Evolutionary conservation across 2,888 invertebrate species (phyloP).

Genomic region (Drosophila peninsularis): DNA sequence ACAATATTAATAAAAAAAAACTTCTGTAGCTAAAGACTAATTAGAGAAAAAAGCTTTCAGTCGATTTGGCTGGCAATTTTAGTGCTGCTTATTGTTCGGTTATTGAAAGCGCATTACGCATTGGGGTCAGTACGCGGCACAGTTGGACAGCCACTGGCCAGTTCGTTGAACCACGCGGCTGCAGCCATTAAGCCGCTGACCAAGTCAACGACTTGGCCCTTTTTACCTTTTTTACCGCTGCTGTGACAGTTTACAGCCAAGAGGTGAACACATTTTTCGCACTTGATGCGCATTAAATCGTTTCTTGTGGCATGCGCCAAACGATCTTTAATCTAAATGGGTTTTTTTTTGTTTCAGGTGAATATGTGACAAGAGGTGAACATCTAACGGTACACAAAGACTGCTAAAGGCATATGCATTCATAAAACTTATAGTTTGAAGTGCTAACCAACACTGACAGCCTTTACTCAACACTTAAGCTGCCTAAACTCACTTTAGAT

Average conservation of each 20-base stretch:
- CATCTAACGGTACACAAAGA: conserved; percentile 21
- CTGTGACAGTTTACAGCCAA: conserved; percentile 63
- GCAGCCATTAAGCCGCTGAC: conserved; percentile 31
- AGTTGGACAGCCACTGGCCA: conserved; percentile 41
- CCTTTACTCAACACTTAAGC: background rate
- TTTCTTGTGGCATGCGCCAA: conserved; percentile 60
- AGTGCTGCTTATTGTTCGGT: conserved; percentile 7
- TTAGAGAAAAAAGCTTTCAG: conserved; percentile 33
- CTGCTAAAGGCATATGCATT: background rate
- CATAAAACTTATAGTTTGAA: background rate
- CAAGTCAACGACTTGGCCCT: conserved; percentile 34
- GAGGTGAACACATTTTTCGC: conserved; percentile 50
- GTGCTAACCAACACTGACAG: conserved; percentile 1
- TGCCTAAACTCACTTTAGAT: background rate
- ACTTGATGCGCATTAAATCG: conserved; percentile 70
- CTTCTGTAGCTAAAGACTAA: conserved; percentile 41
- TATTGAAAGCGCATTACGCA: conserved; percentile 47
- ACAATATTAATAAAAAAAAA: conserved; percentile 3
- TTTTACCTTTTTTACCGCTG: conserved; percentile 42
- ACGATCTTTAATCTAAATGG: conserved; percentile 47
- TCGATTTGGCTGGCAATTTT: conserved; percentile 27
- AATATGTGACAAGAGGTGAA: conserved; percentile 12
- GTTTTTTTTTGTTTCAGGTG: conserved; percentile 1
- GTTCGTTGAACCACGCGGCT: conserved; percentile 56
- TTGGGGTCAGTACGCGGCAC: conserved; percentile 39